A percentile compares a stretch with the other conserved stretches of the same genome.
phyloP scores from a whole-genome alignment of 2,113 vertebrate species.

The Oncorhynchus clarkii region DNA sequence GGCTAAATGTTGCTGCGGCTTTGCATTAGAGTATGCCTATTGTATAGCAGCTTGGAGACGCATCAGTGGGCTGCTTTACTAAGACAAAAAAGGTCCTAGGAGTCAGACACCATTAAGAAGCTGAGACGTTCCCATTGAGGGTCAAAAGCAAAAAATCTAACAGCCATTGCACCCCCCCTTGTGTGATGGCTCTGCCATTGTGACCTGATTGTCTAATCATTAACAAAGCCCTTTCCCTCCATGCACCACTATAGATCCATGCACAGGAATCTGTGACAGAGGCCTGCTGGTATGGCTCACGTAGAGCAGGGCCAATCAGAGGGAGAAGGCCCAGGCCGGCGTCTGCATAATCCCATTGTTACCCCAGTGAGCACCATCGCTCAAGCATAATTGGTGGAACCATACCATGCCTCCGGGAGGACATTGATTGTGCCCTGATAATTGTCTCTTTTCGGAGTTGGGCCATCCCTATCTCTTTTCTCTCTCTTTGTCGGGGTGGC shows the following conservation, averaged over 20 bases:
- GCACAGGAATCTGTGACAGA: too few relatives aligned
- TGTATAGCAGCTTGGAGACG: neutral
- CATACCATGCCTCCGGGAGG: conserved; percentile 19
- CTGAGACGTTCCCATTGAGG: too few relatives aligned
- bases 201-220: neutral
- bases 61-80: neutral
- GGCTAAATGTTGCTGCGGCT: neutral
- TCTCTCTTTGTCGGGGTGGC: neutral
- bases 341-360: conserved; percentile 35
- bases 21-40: neutral
- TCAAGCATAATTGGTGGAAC: conserved; percentile 19
- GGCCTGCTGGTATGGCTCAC: too few relatives aligned
- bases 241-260: too few relatives aligned
- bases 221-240: neutral
- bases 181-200: neutral
- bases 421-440: conserved; percentile 23
- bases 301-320: neutral
- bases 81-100: neutral
- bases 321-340: conserved; percentile 14
- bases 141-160: neutral
- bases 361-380: neutral
- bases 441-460: neutral
- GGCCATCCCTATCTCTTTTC: neutral
- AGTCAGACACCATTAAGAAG: too few relatives aligned
- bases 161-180: neutral